Evolutionary conservation across 2,797 vertebrate species (phyloP), one percentile per base, ranked within the genome.

Genomic region (Sebastes vulpes): DNA sequence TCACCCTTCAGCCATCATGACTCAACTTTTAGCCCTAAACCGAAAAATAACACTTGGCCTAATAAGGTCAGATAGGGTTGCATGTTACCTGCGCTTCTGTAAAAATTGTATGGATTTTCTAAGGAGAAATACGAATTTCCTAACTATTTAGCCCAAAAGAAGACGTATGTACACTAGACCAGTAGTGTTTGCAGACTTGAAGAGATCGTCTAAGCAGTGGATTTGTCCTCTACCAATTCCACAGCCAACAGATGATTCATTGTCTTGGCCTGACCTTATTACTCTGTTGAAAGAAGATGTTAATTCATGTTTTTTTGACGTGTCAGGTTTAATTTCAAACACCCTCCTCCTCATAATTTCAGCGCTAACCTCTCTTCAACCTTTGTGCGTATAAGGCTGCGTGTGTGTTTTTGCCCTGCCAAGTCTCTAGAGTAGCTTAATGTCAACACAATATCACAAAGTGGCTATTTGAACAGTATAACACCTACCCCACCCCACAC

Each of bases 241-340:
- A 85, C 79, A 86, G 57, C 70, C 42, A 81, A 53, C 60, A 5
- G 52, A 66, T 90, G 75, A 90, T 81, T 88, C 65, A 92, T 71
- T 66, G 75, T 79, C 72, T 79, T 60, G 23, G 9, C 57, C 26
- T 80, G 74, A 48, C 76, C 81, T 82, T 76, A 88, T 86, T 88
- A 81, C 29, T 60, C 52, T 65, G 66, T 54, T 65, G 42, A 75
- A 73, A 72, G 56, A 85, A 81, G 72, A 77, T 78, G 72, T 83
- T 90, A 91, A 91, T 90, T 81, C 79, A 75, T 87, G 68, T 79
- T 79, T 87, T 71, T 87, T 68, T 68, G 28, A 75, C 4, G 11
- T 58, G 79, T 81, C 82, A 72, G 65, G 48, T 83, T 89, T 86
- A 57, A 87, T 89, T 90, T 79, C 71, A 78, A 75, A 75, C 64